Evolutionary conservation across 1,140 invertebrate species (phyloP).

Genomic region (Penaeus vannamei): DNA sequence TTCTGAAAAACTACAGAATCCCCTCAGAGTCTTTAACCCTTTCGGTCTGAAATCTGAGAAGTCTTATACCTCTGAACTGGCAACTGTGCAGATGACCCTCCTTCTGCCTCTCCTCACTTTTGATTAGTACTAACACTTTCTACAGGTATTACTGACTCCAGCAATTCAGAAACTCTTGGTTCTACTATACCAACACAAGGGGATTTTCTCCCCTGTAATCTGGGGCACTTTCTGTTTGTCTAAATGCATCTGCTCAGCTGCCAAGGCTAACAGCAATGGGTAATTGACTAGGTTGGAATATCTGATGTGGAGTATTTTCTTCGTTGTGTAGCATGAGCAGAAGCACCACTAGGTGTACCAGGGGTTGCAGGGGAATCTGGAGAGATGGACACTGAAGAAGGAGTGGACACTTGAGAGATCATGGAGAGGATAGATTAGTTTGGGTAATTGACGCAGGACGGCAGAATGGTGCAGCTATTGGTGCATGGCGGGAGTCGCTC

Average conservation of each 20-base stretch:
- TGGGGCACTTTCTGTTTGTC: slow-evolving; percentile 32
- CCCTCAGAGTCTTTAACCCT: slow-evolving; percentile 38
- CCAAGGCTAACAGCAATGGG: background rate
- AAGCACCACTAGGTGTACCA: slow-evolving; percentile 28
- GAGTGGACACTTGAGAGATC: slow-evolving; percentile 46
- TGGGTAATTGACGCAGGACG: slow-evolving; percentile 59
- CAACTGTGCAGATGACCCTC: slow-evolving; percentile 23
- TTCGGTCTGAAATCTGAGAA: slow-evolving; percentile 49
- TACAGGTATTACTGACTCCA: background rate
- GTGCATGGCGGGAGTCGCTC: slow-evolving; percentile 43
- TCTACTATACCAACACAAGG: slow-evolving; percentile 1
- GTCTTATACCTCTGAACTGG: slow-evolving; percentile 52
- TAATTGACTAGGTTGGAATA: slow-evolving; percentile 40
- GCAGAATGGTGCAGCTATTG: slow-evolving; percentile 54
- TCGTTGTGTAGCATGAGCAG: slow-evolving; percentile 51
- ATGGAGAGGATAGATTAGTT: slow-evolving; percentile 45
- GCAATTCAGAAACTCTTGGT: background rate
- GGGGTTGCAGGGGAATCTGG: slow-evolving; percentile 63
- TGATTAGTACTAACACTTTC: background rate
- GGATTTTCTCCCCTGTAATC: background rate
- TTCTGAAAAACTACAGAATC: slow-evolving; percentile 24
- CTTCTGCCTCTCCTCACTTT: slow-evolving; percentile 10
- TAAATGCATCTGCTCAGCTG: slow-evolving; percentile 20
- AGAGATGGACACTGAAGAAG: slow-evolving; percentile 58
- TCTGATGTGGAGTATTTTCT: slow-evolving; percentile 19